Percentiles rank a stretch among this genome's conserved stretches.
phyloP scores from a whole-genome alignment of 2,797 vertebrate species.

The Artibeus lituratus region DNA sequence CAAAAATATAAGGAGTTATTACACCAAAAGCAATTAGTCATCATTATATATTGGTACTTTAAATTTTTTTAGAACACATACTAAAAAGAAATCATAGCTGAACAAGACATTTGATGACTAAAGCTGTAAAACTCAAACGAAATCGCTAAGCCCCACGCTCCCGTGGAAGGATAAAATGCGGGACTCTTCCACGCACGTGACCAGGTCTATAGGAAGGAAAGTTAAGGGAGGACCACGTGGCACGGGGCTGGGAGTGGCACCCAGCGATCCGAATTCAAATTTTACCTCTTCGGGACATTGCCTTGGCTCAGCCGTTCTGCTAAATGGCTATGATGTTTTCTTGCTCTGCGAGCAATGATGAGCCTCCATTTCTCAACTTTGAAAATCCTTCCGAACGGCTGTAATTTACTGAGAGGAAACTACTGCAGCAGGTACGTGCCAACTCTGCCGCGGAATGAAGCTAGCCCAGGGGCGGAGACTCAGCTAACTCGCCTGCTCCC shows the following conservation, averaged over 20 bases:
- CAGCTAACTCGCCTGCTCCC: background rate
- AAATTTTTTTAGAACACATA: background rate
- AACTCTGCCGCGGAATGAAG: background rate
- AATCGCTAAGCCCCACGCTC: background rate
- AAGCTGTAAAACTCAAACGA: slow-evolving; percentile 37
- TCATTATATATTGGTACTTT: background rate
- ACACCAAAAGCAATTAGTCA: background rate
- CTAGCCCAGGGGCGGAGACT: background rate
- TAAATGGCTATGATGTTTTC: background rate
- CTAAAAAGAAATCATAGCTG: slow-evolving; percentile 19
- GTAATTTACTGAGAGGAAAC: background rate
- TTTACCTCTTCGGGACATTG: background rate
- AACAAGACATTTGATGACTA: slow-evolving; percentile 18
- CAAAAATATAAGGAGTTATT: slow-evolving; percentile 17
- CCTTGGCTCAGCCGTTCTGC: background rate
- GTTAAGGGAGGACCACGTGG: background rate
- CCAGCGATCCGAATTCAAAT: background rate
- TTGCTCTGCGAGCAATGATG: background rate
- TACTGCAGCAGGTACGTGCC: background rate
- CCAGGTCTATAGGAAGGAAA: background rate
- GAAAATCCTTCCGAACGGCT: background rate
- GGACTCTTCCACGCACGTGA: background rate
- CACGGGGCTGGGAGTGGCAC: background rate
- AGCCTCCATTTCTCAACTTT: background rate
- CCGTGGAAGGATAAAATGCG: background rate